Conservation (phyloP, 2,888 invertebrate species). For the Drosophila paucipuncta region DNA sequence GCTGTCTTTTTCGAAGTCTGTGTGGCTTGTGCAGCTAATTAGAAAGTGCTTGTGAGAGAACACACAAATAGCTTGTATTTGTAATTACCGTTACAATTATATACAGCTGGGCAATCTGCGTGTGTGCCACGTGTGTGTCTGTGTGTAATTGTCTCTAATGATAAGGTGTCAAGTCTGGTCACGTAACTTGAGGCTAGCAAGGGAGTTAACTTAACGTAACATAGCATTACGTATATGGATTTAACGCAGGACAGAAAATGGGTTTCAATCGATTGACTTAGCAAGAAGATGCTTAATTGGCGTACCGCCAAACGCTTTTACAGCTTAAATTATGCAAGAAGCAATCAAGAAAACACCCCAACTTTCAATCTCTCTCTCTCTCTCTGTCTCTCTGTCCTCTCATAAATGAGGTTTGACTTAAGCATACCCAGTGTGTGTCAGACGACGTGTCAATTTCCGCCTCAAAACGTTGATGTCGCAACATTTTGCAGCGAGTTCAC, state of each 20-base stretch:
- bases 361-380: not conserved
- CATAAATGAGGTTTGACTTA: not conserved
- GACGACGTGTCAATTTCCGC: constrained; percentile 70
- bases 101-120: constrained; percentile 10
- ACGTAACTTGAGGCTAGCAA: constrained; percentile 33
- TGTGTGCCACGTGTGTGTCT: too few species aligned
- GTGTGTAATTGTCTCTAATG: constrained; percentile 40
- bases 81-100: constrained; percentile 54
- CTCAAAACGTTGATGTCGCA: constrained; percentile 66
- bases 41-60: constrained; percentile 53
- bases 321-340: constrained; percentile 63
- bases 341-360: constrained; percentile 44
- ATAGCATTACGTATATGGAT: not conserved
- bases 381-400: not conserved
- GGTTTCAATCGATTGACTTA: constrained; percentile 46
- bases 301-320: constrained; percentile 23
- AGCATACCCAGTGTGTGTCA: constrained; percentile 11
- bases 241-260: constrained; percentile 14
- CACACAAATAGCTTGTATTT: constrained; percentile 30
- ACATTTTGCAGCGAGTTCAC: constrained; percentile 46
- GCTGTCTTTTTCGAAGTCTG: constrained; percentile 55
- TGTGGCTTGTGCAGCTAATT: constrained; percentile 63
- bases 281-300: constrained; percentile 46
- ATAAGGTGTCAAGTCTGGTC: constrained; percentile 26
- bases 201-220: not conserved